Evolutionary conservation across 23 tunicate genomes (phyloP).

Genomic region (Oikopleura vanhoeffeni): DNA sequence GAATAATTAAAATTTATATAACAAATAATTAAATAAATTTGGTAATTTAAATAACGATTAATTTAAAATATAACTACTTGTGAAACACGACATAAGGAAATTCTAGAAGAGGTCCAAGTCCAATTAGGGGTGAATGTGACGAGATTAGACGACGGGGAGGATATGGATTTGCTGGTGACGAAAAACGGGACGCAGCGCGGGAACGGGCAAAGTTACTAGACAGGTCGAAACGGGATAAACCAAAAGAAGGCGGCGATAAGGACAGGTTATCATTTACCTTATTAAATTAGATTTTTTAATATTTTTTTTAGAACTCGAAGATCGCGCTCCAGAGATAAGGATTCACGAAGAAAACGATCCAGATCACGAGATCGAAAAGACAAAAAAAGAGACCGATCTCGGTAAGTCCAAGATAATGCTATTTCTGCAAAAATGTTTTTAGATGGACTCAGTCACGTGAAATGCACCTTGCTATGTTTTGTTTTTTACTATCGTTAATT

Average conservation of each 20-base stretch:
- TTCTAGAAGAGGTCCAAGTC: background rate
- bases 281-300: background rate
- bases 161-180: constrained; percentile 7
- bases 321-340: background rate
- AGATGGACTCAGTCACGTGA: too few species aligned
- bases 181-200: constrained; percentile 2
- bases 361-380: constrained; percentile 10
- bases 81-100: too few species aligned
- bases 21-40: too few species aligned
- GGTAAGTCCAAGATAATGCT: background rate
- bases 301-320: background rate
- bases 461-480: too few species aligned
- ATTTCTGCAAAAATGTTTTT: too few species aligned
- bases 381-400: background rate
- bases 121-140: background rate
- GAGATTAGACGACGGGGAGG: constrained; percentile 9
- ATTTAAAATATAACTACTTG: too few species aligned
- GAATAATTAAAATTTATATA: too few species aligned
- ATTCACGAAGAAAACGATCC: constrained; percentile 6
- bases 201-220: constrained; percentile 10
- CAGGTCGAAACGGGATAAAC: background rate
- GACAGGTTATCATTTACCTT: too few species aligned
- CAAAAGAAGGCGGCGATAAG: background rate
- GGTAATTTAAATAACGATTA: too few species aligned
- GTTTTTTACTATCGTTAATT: too few species aligned